Conservation (phyloP, 2,797 vertebrate genomes). For the Siniperca obscura region DNA sequence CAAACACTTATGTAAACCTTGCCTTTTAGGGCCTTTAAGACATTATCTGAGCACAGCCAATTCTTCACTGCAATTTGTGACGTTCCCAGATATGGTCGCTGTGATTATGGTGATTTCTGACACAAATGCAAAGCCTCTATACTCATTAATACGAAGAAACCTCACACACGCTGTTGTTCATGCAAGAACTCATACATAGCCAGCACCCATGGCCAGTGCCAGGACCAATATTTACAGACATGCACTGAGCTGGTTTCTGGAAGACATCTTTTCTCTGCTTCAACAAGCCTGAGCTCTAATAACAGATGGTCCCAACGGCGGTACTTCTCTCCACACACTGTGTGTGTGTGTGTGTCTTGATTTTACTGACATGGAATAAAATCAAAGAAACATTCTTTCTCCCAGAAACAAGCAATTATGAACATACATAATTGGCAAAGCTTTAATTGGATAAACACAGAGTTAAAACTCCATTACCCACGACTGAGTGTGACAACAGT, state of each 20-base stretch:
- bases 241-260: conserved; percentile 53
- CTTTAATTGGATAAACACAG: conserved; percentile 54
- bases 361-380: conserved; percentile 47
- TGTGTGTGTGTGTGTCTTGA: not conserved
- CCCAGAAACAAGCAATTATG: conserved; percentile 51
- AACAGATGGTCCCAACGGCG: conserved; percentile 69
- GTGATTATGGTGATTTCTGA: conserved; percentile 20
- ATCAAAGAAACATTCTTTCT: conserved; percentile 43
- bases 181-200: conserved; percentile 30
- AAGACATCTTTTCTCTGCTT: conserved; percentile 61
- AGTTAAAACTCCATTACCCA: conserved; percentile 35
- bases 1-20: not conserved
- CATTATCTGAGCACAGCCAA: not conserved
- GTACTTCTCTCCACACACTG: conserved; percentile 39
- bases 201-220: conserved; percentile 38
- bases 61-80: not conserved
- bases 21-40: not conserved
- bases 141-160: conserved; percentile 22
- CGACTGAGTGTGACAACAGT: conserved; percentile 13
- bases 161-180: conserved; percentile 26
- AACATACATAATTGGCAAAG: conserved; percentile 45
- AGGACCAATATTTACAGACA: conserved; percentile 69
- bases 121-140: conserved; percentile 2
- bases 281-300: conserved; percentile 59
- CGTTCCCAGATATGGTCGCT: conserved; percentile 14